Evolutionary conservation across 2,888 invertebrate species (phyloP).

Genomic region (Syrista parreyssii): DNA sequence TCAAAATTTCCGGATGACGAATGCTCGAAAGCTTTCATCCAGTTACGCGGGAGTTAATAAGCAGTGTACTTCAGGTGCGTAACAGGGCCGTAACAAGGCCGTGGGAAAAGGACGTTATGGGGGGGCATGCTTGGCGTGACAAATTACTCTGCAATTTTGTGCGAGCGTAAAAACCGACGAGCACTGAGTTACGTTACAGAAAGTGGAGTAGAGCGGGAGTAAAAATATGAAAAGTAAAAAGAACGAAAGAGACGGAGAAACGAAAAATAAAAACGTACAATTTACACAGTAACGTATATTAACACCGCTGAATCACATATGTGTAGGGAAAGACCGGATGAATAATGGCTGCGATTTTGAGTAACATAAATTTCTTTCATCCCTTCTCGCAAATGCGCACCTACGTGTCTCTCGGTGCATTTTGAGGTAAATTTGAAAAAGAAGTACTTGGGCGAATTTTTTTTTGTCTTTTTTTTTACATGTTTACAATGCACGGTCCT

Average conservation of each 20-base stretch:
- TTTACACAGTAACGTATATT: background rate
- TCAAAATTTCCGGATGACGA: background rate
- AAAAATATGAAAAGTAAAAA: background rate
- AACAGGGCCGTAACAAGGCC: background rate
- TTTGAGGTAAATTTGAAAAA: background rate
- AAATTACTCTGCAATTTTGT: background rate
- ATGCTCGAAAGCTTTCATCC: background rate
- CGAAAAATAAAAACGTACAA: background rate
- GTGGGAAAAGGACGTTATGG: background rate
- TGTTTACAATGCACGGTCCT: background rate
- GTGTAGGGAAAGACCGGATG: background rate
- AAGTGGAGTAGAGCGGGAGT: background rate
- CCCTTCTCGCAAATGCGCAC: background rate
- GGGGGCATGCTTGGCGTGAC: background rate
- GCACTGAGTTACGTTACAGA: background rate
- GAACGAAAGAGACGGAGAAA: background rate
- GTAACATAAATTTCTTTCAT: background rate
- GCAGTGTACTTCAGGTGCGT: background rate
- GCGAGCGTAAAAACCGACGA: background rate
- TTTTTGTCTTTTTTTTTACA: too few species aligned
- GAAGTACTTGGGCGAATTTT: background rate
- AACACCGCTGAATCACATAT: background rate
- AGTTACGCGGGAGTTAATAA: background rate
- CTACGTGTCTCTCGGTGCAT: background rate
- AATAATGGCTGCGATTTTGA: background rate